Percentiles rank a stretch among this genome's conserved stretches.
These are phyloP conservation scores for Oegoconia quadripuncta DNA, from an alignment of 2,888 invertebrate genomes.

Conservation along the genomic window DNA sequence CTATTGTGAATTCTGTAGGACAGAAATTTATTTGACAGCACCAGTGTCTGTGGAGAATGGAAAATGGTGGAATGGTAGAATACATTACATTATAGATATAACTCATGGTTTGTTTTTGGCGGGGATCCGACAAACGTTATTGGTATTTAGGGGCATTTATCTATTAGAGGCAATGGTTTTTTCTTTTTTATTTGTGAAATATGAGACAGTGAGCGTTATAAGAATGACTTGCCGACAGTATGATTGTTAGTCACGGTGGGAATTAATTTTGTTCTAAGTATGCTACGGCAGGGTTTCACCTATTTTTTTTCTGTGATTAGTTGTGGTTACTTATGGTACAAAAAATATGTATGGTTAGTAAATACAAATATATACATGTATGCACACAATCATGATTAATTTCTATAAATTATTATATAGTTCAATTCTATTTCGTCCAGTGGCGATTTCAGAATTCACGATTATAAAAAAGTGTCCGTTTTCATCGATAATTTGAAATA, in stretches of 20 bases:
- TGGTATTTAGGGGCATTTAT: constrained; percentile 74
- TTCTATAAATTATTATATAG: no score
- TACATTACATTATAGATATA: constrained; percentile 73
- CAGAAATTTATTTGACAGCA: constrained; percentile 78
- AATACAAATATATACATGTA: no score
- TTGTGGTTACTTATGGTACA: not conserved
- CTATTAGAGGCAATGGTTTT: constrained; percentile 63
- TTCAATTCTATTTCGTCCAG: no score
- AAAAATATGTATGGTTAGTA: not conserved
- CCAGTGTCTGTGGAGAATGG: constrained; percentile 77
- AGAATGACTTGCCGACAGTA: constrained; percentile 58
- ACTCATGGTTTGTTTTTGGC: constrained; percentile 79
- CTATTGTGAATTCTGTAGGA: constrained; percentile 74
- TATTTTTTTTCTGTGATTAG: not conserved
- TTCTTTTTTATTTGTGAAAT: constrained; percentile 52
- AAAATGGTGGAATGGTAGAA: constrained; percentile 75
- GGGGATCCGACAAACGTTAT: constrained; percentile 76
- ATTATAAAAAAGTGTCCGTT: no score
- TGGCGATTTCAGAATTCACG: no score
- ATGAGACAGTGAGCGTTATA: constrained; percentile 55
- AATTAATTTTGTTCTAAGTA: constrained; percentile 61
- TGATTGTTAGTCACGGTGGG: constrained; percentile 59
- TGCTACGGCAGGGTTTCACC: constrained; percentile 25
- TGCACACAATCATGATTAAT: no score
- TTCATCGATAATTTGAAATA: no score